Evolutionary conservation across 2,888 invertebrate genomes (phyloP).

Genomic region (Erannis defoliaria): DNA sequence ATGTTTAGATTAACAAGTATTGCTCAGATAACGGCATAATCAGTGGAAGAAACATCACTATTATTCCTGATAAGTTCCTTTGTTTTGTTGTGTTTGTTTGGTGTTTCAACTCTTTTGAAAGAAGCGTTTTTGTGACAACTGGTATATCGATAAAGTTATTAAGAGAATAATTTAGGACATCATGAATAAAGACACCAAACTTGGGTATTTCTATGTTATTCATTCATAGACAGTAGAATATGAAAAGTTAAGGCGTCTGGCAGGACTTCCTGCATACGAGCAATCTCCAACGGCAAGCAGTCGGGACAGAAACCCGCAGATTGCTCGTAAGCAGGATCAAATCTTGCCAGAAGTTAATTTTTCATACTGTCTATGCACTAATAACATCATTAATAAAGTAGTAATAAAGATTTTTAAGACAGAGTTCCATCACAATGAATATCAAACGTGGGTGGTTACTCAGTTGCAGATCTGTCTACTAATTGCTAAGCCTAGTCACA

Average conservation of each 20-base stretch:
- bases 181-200: no score
- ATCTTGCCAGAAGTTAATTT: no score
- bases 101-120: not conserved
- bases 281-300: no score
- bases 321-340: no score
- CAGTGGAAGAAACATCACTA: slow-evolving; percentile 13
- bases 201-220: no score
- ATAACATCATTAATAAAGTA: no score
- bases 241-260: no score
- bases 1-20: slow-evolving; percentile 19
- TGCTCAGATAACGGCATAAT: slow-evolving; percentile 16
- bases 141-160: not conserved
- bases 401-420: no score
- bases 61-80: slow-evolving; percentile 11
- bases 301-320: no score
- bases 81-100: not conserved
- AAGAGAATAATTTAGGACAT: not conserved
- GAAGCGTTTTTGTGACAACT: not conserved
- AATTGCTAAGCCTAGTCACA: slow-evolving; percentile 24
- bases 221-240: no score
- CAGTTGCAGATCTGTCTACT: slow-evolving; percentile 12
- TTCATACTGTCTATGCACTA: no score
- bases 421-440: not conserved
- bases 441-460: slow-evolving; percentile 1
- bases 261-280: no score